phyloP scores from a whole-genome alignment of 2,113 vertebrate species.

The Triplophysa tibetana region DNA sequence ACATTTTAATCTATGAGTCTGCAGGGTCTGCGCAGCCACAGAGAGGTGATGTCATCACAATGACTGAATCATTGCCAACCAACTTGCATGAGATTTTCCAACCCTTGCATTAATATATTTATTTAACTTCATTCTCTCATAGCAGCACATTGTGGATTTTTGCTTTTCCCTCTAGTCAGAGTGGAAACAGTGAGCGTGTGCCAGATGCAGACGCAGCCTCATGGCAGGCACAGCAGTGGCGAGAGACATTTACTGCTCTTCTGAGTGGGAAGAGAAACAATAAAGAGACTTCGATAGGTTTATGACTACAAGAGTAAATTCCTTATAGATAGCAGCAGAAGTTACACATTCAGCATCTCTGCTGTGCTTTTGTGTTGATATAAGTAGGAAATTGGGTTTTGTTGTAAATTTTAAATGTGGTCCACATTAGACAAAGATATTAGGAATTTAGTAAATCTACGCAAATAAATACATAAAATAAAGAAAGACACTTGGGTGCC shows the following conservation, averaged over 20 bases:
- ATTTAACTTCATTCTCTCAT: constrained; percentile 40
- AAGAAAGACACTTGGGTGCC: too few species aligned
- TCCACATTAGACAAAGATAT: too few species aligned
- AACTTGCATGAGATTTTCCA: constrained; percentile 45
- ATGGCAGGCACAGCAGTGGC: constrained; percentile 41
- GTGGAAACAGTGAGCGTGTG: constrained; percentile 54
- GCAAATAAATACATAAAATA: too few species aligned
- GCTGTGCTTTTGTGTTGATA: constrained; percentile 36
- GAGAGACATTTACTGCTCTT: constrained; percentile 46
- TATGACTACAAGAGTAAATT: constrained; percentile 46
- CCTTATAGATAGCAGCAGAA: constrained; percentile 45
- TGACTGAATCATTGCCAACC: constrained; percentile 11
- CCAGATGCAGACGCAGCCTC: constrained; percentile 34
- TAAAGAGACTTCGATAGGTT: constrained; percentile 51
- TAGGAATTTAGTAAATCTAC: too few species aligned
- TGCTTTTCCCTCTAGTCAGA: constrained; percentile 40
- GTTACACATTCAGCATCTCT: constrained; percentile 34
- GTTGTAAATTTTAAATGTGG: background rate
- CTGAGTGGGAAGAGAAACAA: constrained; percentile 50
- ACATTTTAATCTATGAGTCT: constrained; percentile 15
- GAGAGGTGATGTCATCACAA: constrained; percentile 41
- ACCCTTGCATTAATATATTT: constrained; percentile 35
- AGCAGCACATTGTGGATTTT: constrained; percentile 40
- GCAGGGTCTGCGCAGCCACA: constrained; percentile 7
- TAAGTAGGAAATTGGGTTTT: constrained; percentile 25